Evolutionary conservation across 2,113 vertebrate genomes (phyloP), one percentile per base, ranked within the genome.

Genomic region (Trichomycterus rosablanca): DNA sequence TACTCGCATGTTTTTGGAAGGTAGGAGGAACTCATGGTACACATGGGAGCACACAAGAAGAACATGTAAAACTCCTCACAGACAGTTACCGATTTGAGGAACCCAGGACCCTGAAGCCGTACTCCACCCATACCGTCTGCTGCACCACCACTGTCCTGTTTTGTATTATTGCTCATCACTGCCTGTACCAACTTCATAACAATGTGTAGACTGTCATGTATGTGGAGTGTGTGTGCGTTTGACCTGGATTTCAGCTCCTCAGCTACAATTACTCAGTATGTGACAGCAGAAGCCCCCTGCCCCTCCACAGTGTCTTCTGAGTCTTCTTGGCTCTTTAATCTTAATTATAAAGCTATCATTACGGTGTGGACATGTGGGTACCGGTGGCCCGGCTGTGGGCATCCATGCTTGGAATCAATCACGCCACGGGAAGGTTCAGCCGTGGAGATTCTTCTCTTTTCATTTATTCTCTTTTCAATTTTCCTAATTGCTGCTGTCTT

Each of bases 281-380:
- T 83, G 80, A 84, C 74, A 43, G 55, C 67, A 74, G 74, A 77
- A 80, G 70, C 78, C 79, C 76, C 78, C 73, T 66, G 62, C 82
- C 75, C 80, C 72, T 76, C 76, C 74, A 54, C 55, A 74, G 75
- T 83, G 85, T 85, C 81, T 81, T 80, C 78, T 80, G 75, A 75
- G 65, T 66, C 72, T 80, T 78, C 76, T 4, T 40, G 74, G 81
- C 78, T 85, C 79, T 84, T 88, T 86, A 83, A 83, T 89, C 86
- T 88, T 89, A 88, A 89, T 89, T 89, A 87, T 87, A 83, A 85
- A 83, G 79, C 84, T 81, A 84, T 88, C 85, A 87, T 88, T 87
- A 81, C 74, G 67, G 75, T 68, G 30, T 78, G 78, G 81, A 84
- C 80, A 78, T 78, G 69, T 71, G 79, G 72, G 73, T 82, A 84